A percentile compares a stretch with the other conserved stretches of the same genome.
Evolutionary conservation across 2,888 invertebrate genomes (phyloP).

Genomic region (Adineta ricciae): DNA sequence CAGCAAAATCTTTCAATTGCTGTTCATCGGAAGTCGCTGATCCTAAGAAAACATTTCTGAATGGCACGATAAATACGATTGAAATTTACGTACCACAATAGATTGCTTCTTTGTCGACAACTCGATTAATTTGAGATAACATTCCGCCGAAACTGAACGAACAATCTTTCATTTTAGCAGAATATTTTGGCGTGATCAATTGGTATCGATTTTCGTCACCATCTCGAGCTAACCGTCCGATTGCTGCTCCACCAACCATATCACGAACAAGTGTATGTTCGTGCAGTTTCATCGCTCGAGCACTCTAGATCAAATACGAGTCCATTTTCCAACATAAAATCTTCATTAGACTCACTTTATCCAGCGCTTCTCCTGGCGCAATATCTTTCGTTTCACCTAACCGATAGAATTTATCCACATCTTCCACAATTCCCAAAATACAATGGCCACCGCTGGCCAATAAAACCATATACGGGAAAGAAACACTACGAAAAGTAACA

Average conservation of each 20-base stretch:
- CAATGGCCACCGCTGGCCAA: slow-evolving; percentile 88
- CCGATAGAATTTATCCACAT: slow-evolving; percentile 65
- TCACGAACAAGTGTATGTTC: slow-evolving; percentile 65
- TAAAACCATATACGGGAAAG: slow-evolving; percentile 77
- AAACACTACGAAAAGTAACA: slow-evolving; percentile 51
- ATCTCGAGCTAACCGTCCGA: slow-evolving; percentile 69
- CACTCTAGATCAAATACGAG: neutral
- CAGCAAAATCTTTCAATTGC: slow-evolving; percentile 63
- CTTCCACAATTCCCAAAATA: slow-evolving; percentile 60
- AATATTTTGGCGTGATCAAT: slow-evolving; percentile 23
- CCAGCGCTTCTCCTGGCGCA: slow-evolving; percentile 65
- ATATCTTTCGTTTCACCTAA: slow-evolving; percentile 71
- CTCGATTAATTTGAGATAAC: slow-evolving; percentile 37
- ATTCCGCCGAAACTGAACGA: slow-evolving; percentile 79
- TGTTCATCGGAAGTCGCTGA: slow-evolving; percentile 10
- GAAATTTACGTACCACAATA: slow-evolving; percentile 39
- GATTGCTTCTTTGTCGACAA: slow-evolving; percentile 39
- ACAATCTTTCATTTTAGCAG: slow-evolving; percentile 60
- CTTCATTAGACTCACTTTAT: neutral
- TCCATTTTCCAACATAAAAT: neutral
- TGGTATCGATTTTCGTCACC: slow-evolving; percentile 46
- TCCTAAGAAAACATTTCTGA: neutral
- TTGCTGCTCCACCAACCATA: slow-evolving; percentile 70
- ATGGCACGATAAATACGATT: neutral
- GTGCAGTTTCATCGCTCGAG: slow-evolving; percentile 23